Evolutionary conservation across 2,888 invertebrate genomes (phyloP).

Genomic region (Heteropelma amictum): DNA sequence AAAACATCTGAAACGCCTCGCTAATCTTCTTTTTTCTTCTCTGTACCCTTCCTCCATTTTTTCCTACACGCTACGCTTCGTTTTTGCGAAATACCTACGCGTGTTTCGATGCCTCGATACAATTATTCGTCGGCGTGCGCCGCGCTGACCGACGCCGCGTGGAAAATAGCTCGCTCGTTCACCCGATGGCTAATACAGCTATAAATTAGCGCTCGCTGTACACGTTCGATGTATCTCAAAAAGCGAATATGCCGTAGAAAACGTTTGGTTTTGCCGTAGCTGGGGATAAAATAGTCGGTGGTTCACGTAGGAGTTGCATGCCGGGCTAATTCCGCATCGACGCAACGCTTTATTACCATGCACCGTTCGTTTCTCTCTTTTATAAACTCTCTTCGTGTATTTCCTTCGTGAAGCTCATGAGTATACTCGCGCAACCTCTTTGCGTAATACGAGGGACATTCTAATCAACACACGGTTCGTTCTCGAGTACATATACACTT

Average conservation of each 20-base stretch:
- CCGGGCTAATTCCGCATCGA: constrained; percentile 66
- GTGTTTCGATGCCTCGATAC: constrained; percentile 48
- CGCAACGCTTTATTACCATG: constrained; percentile 63
- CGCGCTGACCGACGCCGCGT: constrained; percentile 47
- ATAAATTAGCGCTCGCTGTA: neutral
- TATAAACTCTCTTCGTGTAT: constrained; percentile 18
- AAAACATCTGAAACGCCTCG: no score
- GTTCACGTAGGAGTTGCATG: constrained; percentile 66
- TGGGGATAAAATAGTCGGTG: constrained; percentile 3
- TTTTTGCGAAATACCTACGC: constrained; percentile 24
- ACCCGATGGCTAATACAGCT: neutral
- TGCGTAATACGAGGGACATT: constrained; percentile 54
- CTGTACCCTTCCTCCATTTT: neutral
- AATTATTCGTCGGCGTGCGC: constrained; percentile 52
- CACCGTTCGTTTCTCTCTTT: constrained; percentile 36
- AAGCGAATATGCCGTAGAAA: constrained; percentile 12
- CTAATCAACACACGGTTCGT: constrained; percentile 43
- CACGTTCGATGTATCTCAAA: no score
- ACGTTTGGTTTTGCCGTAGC: constrained; percentile 14
- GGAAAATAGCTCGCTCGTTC: constrained; percentile 37
- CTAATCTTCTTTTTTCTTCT: no score
- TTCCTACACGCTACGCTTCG: neutral
- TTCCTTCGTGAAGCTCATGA: constrained; percentile 43
- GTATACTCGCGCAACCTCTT: constrained; percentile 19
- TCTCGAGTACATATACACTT: neutral